These are phyloP conservation scores for Xiphophorus couchianus DNA, from an alignment of 2,113 vertebrate species.

Conservation along the genomic window DNA sequence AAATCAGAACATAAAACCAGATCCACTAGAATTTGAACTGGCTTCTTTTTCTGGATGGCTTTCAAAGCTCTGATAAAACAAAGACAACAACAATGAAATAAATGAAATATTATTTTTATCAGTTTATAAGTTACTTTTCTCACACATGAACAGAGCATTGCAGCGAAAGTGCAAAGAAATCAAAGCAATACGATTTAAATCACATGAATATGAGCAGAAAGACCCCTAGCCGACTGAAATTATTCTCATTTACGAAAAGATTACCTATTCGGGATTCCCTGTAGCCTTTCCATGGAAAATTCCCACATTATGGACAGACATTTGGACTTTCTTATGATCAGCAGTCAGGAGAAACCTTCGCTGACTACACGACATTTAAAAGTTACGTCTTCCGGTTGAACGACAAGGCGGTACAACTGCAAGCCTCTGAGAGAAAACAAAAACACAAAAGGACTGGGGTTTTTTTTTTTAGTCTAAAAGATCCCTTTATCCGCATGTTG, in stretches of 20 bases:
- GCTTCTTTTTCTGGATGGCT: too few species aligned
- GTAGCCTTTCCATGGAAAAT: not conserved
- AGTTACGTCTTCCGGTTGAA: conserved; percentile 18
- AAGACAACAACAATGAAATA: not conserved
- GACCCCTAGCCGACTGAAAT: not conserved
- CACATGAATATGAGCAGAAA: not conserved
- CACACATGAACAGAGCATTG: conserved; percentile 2
- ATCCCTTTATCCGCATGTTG: conserved; percentile 57
- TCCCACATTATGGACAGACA: not conserved
- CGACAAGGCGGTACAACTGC: conserved; percentile 32
- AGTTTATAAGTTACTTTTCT: conserved; percentile 13
- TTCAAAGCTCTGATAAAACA: too few species aligned
- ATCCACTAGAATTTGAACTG: too few species aligned
- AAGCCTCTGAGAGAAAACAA: conserved; percentile 1
- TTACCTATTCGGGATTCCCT: not conserved
- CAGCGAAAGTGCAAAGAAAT: conserved; percentile 16
- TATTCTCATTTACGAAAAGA: not conserved
- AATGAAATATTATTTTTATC: conserved; percentile 22
- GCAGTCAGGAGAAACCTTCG: not conserved
- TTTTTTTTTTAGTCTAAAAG: conserved; percentile 37
- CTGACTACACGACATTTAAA: conserved; percentile 13
- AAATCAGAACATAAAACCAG: too few species aligned
- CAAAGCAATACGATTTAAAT: not conserved
- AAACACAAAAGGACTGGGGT: conserved; percentile 19
- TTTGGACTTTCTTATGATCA: not conserved